Evolutionary conservation across 2,113 vertebrate species (phyloP).

Genomic region (Myotis davidii): DNA sequence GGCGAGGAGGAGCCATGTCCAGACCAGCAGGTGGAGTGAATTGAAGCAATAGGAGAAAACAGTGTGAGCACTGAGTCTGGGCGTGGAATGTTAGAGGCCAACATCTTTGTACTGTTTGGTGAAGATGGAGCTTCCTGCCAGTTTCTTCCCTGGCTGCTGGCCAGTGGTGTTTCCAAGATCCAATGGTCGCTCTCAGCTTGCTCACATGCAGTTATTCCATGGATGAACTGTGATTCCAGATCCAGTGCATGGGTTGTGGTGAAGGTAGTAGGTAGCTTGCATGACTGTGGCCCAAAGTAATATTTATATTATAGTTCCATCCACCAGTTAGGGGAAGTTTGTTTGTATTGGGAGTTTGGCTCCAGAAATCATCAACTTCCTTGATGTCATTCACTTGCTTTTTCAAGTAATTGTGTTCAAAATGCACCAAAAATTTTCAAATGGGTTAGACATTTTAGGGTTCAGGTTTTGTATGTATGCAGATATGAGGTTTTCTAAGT

Average conservation of each 20-base stretch:
- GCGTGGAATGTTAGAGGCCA: slow-evolving; percentile 87
- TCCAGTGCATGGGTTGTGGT: slow-evolving; percentile 87
- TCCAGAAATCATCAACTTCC: neutral
- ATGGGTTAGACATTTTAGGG: neutral
- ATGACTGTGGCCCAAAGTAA: slow-evolving; percentile 83
- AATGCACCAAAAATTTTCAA: neutral
- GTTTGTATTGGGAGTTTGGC: neutral
- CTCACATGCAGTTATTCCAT: slow-evolving; percentile 84
- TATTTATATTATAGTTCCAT: neutral
- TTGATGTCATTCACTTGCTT: neutral
- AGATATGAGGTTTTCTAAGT: neutral
- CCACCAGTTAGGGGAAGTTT: neutral
- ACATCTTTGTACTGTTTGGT: slow-evolving; percentile 84
- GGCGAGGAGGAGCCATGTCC: slow-evolving; percentile 76
- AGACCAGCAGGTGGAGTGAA: slow-evolving; percentile 86
- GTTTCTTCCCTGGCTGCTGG: slow-evolving; percentile 87
- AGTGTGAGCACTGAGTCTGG: slow-evolving; percentile 77
- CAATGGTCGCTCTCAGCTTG: slow-evolving; percentile 87
- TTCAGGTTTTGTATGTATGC: neutral
- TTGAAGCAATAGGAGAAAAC: slow-evolving; percentile 85
- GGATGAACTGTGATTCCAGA: slow-evolving; percentile 90
- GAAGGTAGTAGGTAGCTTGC: slow-evolving; percentile 89
- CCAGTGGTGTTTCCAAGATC: slow-evolving; percentile 85
- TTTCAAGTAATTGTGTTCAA: neutral
- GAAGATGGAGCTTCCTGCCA: slow-evolving; percentile 87